phyloP scores from a whole-genome alignment of 2,113 vertebrate species.

The Petromus typicus region DNA sequence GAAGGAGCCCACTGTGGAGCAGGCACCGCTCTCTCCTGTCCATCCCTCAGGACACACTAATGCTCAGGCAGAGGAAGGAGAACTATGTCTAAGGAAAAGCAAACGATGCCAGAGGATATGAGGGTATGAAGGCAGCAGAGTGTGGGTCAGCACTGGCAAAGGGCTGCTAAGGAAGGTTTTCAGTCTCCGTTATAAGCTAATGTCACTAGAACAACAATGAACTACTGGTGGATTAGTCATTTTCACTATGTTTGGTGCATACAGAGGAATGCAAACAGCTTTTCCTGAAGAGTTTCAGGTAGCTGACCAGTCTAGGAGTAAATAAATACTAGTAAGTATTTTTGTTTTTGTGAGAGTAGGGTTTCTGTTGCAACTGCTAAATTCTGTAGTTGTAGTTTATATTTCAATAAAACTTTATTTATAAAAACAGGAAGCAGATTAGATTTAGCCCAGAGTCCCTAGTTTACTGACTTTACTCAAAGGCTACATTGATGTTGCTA shows the following conservation, averaged over 20 bases:
- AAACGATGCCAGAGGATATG: conserved; percentile 1
- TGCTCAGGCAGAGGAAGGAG: not conserved
- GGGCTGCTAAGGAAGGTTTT: not conserved
- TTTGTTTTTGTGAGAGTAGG: not conserved
- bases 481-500: not conserved
- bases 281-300: not conserved
- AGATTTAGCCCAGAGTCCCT: not conserved
- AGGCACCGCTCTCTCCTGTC: conserved; percentile 40
- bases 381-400: not conserved
- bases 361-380: conserved; percentile 8
- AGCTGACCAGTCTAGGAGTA: conserved; percentile 23
- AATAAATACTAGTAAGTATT: not conserved
- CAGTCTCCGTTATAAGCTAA: not conserved
- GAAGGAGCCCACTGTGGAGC: conserved; percentile 19
- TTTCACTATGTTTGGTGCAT: conserved; percentile 41
- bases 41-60: not conserved
- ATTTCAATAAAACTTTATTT: conserved; percentile 56
- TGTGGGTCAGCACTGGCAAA: not conserved
- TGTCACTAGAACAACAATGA: conserved; percentile 11
- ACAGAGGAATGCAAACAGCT: conserved; percentile 29
- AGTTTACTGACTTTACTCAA: not conserved
- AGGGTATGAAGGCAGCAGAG: not conserved
- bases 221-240: conserved; percentile 5
- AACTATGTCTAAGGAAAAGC: not conserved
- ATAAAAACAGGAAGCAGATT: conserved; percentile 49